Evolutionary conservation across 1,140 invertebrate genomes (phyloP).

Genomic region (Calosoma granatense): DNA sequence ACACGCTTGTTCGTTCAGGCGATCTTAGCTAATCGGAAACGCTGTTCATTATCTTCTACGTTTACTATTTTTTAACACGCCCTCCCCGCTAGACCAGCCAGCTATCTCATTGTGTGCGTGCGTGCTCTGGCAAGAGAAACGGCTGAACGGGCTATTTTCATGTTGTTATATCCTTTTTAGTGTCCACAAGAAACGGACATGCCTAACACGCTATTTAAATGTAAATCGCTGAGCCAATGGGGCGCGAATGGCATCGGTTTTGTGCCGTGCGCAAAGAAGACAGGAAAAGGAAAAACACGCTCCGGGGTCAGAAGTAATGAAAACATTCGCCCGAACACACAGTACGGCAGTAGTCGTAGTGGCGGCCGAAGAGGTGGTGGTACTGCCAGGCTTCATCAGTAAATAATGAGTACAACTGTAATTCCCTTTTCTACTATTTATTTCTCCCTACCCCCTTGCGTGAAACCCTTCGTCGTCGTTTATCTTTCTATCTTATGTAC

Average conservation of each 20-base stretch:
- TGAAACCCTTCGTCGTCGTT: too few relatives aligned
- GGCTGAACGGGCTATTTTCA: not conserved
- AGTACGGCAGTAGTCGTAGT: not conserved
- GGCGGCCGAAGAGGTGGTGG: not conserved
- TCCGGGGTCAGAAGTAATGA: slow-evolving; percentile 1
- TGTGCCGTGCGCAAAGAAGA: not conserved
- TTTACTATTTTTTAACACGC: not conserved
- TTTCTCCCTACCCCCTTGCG: too few relatives aligned
- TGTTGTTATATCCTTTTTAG: slow-evolving; percentile 1
- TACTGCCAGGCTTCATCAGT: too few relatives aligned
- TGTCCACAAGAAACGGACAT: slow-evolving; percentile 7
- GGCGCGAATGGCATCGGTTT: not conserved
- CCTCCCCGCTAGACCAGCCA: not conserved
- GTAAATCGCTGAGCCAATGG: slow-evolving; percentile 3
- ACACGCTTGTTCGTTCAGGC: too few relatives aligned
- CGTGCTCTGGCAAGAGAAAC: not conserved
- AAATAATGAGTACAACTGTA: too few relatives aligned
- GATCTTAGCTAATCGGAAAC: not conserved
- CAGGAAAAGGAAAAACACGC: too few relatives aligned
- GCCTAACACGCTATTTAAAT: slow-evolving; percentile 5
- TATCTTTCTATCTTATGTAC: too few relatives aligned
- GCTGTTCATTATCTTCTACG: not conserved
- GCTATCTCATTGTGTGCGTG: not conserved
- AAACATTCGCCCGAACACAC: not conserved
- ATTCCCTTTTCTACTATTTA: too few relatives aligned